Evolutionary conservation across 2,113 vertebrate species (phyloP).

Genomic region (Pelmatolapia mariae): DNA sequence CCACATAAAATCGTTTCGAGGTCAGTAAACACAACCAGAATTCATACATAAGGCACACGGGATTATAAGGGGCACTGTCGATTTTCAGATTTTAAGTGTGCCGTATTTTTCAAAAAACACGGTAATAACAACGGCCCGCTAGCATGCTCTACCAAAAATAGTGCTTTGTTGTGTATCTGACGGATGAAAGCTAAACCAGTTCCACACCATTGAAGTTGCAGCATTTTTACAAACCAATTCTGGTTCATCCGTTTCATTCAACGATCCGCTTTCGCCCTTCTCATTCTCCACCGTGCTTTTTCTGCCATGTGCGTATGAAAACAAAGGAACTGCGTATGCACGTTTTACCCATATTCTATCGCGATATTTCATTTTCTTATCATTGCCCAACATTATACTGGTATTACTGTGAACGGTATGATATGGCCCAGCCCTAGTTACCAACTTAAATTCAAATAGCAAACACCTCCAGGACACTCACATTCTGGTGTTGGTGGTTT

Average conservation of each 20-base stretch:
- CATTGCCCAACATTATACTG: background rate
- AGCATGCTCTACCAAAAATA: fast-evolving
- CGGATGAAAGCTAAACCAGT: fast-evolving
- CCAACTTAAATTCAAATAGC: background rate
- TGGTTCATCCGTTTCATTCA: fast-evolving
- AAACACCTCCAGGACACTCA: slow-evolving; percentile 60
- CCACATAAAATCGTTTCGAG: no score
- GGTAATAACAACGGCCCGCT: fast-evolving
- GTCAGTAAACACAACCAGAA: no score
- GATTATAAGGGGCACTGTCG: no score
- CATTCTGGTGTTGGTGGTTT: slow-evolving; percentile 98
- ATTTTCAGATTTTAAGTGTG: background rate
- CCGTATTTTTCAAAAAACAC: fast-evolving
- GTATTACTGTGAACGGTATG: background rate
- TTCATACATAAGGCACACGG: no score
- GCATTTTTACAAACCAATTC: background rate
- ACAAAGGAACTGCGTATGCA: fast-evolving
- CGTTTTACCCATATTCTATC: background rate
- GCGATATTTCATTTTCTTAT: background rate
- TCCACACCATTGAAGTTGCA: fast-evolving
- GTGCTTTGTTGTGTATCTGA: background rate
- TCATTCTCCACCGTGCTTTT: background rate
- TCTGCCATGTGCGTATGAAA: background rate
- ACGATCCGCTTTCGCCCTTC: fast-evolving
- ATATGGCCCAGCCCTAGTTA: background rate